A percentile compares a stretch with the other conserved stretches of the same genome.
Evolutionary conservation across 2,113 vertebrate genomes (phyloP).

Genomic region (Odobenus rosmarus): DNA sequence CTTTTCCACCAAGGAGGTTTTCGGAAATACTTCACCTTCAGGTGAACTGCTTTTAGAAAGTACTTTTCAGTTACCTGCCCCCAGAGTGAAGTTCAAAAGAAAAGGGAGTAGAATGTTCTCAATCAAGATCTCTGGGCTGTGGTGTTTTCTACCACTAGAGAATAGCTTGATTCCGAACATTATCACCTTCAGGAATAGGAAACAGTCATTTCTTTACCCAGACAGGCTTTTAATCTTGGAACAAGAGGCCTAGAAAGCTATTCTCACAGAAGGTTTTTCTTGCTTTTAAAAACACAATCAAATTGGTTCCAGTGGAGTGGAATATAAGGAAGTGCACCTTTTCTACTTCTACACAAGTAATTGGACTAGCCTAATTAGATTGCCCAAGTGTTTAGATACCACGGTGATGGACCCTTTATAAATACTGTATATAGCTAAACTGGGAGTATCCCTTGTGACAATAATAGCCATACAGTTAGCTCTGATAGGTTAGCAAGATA

Average conservation of each 20-base stretch:
- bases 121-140: slow-evolving; percentile 72
- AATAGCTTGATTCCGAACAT: slow-evolving; percentile 74
- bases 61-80: slow-evolving; percentile 77
- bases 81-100: slow-evolving; percentile 80
- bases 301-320: slow-evolving; percentile 78
- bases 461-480: slow-evolving; percentile 38
- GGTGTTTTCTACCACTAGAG: slow-evolving; percentile 72
- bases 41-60: slow-evolving; percentile 77
- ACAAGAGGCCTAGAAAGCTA: slow-evolving; percentile 75
- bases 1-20: slow-evolving; percentile 40
- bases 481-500: slow-evolving; percentile 65
- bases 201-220: slow-evolving; percentile 74
- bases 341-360: slow-evolving; percentile 74
- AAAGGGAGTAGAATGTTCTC: slow-evolving; percentile 76
- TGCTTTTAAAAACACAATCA: slow-evolving; percentile 79
- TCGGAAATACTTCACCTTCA: slow-evolving; percentile 72
- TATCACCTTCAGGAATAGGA: slow-evolving; percentile 77
- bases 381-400: slow-evolving; percentile 69
- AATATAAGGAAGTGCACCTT: slow-evolving; percentile 70
- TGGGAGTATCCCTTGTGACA: slow-evolving; percentile 46
- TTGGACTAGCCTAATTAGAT: slow-evolving; percentile 78
- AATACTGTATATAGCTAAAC: slow-evolving; percentile 71
- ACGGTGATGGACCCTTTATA: slow-evolving; percentile 74
- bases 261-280: slow-evolving; percentile 78
- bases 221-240: slow-evolving; percentile 78